Evolutionary conservation across 2,113 vertebrate species (phyloP).

Genomic region (Odontophorus gujanensis): DNA sequence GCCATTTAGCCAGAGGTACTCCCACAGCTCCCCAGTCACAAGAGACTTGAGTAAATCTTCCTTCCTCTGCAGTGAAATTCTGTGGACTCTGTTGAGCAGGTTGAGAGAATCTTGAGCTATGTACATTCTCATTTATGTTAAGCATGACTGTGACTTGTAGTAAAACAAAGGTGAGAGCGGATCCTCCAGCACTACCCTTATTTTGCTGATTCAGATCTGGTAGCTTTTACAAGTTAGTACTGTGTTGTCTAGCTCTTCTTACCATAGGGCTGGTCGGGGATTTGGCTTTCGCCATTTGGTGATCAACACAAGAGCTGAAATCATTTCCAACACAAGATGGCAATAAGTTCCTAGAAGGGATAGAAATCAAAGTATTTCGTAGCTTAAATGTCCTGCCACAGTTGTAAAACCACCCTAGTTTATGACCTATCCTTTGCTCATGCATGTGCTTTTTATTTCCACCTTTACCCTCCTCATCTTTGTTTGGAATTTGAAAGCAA

Average conservation of each 20-base stretch:
- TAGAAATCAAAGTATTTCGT: neutral
- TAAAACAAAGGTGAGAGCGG: neutral
- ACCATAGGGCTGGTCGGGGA: neutral
- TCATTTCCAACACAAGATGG: neutral
- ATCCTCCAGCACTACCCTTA: neutral
- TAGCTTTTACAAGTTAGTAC: neutral
- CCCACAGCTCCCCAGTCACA: slow-evolving; percentile 44
- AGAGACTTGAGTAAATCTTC: neutral
- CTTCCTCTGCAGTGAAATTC: neutral
- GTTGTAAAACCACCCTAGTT: neutral
- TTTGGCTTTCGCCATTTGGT: neutral
- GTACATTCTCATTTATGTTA: neutral
- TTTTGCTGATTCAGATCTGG: neutral
- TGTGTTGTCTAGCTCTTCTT: neutral
- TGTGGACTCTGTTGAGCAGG: neutral
- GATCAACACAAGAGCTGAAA: neutral
- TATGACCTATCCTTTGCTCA: neutral
- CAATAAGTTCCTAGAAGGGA: neutral
- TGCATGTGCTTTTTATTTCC: neutral
- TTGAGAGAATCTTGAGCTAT: neutral
- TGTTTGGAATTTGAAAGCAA: neutral
- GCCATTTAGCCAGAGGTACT: neutral
- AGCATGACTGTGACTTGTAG: neutral
- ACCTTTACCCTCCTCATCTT: neutral
- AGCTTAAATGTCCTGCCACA: neutral